Evolutionary conservation across 2,888 invertebrate species (phyloP).

Genomic region (Acanthosoma haemorrhoidale): DNA sequence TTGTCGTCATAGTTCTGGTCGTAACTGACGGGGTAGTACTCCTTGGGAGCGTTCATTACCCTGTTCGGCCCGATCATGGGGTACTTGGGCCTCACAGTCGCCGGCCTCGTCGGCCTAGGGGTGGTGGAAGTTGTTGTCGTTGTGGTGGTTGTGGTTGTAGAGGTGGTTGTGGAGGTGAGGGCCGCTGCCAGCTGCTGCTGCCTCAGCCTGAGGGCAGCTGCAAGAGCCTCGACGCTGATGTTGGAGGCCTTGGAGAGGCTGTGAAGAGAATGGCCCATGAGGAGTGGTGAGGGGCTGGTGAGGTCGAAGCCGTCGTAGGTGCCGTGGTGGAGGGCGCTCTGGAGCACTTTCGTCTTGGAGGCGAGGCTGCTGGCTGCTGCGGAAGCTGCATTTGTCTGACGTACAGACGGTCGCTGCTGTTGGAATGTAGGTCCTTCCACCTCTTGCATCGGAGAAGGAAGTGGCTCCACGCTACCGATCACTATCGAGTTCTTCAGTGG

Average conservation of each 20-base stretch:
- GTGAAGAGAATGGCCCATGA: constrained; percentile 51
- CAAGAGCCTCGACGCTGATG: constrained; percentile 69
- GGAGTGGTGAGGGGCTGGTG: constrained; percentile 38
- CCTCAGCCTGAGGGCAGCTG: constrained; percentile 58
- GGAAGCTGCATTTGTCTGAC: constrained; percentile 15
- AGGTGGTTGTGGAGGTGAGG: constrained; percentile 32
- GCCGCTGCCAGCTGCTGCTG: constrained; percentile 36
- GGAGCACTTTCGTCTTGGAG: constrained; percentile 31
- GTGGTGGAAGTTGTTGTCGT: constrained; percentile 47
- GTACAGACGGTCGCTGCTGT: neutral
- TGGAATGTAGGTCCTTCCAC: neutral
- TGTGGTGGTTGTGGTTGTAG: constrained; percentile 47
- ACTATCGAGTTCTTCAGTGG: constrained; percentile 7
- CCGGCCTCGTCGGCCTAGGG: constrained; percentile 39
- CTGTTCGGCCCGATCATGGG: constrained; percentile 48
- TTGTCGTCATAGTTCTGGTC: constrained; percentile 87
- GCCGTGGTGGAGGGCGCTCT: constrained; percentile 3
- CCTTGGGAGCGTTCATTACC: constrained; percentile 85
- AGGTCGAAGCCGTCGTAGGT: constrained; percentile 37
- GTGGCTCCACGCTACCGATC: constrained; percentile 12
- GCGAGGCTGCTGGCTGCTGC: constrained; percentile 32
- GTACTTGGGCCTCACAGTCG: constrained; percentile 44
- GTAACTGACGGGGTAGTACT: constrained; percentile 82
- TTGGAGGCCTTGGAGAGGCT: constrained; percentile 65
- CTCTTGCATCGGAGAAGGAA: neutral